Evolutionary conservation across 2,888 invertebrate genomes (phyloP).

Genomic region (Siphlonurus alternatus): DNA sequence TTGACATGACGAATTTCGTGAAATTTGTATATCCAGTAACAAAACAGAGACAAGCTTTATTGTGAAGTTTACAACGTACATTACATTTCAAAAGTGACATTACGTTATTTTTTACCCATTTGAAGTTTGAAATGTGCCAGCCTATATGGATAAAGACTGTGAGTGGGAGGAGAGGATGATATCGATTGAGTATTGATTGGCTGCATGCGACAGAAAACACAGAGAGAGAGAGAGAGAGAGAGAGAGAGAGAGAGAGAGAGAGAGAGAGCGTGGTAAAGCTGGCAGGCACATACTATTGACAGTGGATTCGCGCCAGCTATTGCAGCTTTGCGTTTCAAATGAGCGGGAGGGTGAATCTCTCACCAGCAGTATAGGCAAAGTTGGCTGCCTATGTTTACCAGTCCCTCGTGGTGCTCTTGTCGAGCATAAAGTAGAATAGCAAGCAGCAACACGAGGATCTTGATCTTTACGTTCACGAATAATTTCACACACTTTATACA

Average conservation of each 20-base stretch:
- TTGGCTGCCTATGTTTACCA: background rate
- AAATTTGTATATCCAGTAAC: too few relatives aligned
- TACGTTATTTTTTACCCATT: too few relatives aligned
- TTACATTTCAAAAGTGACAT: too few relatives aligned
- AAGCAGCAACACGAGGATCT: too few relatives aligned
- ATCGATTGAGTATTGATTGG: background rate
- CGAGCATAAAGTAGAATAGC: too few relatives aligned
- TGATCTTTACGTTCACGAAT: too few relatives aligned
- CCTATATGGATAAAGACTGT: background rate
- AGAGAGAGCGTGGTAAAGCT: background rate
- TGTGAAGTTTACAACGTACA: too few relatives aligned
- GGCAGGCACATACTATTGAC: too few relatives aligned
- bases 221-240: background rate
- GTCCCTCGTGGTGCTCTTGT: too few relatives aligned
- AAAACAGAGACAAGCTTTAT: too few relatives aligned
- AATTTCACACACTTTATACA: too few relatives aligned
- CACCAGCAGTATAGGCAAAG: background rate
- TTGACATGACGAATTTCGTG: too few relatives aligned
- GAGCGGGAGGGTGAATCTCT: background rate
- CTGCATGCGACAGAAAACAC: background rate
- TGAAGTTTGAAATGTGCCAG: background rate
- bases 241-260: background rate
- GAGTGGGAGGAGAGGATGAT: background rate
- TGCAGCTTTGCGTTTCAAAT: background rate
- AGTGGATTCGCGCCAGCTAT: background rate